These are phyloP conservation scores for Microctonus brassicae DNA, from an alignment of 2,888 invertebrate species.

Conservation along the genomic window DNA sequence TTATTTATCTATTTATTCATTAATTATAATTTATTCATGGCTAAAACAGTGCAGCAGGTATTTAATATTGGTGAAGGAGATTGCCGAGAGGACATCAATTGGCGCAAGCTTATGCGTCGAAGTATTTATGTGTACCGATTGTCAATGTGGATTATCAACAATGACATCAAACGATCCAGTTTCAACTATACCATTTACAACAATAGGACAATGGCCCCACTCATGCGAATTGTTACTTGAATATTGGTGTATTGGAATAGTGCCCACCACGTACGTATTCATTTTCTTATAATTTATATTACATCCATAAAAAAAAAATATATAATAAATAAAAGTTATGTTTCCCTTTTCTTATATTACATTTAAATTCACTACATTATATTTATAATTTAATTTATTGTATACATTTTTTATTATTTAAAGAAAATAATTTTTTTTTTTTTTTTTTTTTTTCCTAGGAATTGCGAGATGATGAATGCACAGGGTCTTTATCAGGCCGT, in stretches of 20 bases:
- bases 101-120: constrained; percentile 79
- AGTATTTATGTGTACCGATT: constrained; percentile 82
- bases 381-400: neutral
- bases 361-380: no score
- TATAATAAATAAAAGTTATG: no score
- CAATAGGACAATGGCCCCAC: constrained; percentile 63
- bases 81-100: constrained; percentile 58
- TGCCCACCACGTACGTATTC: constrained; percentile 72
- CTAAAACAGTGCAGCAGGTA: constrained; percentile 63
- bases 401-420: neutral
- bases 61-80: constrained; percentile 64
- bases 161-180: constrained; percentile 62
- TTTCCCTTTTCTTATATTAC: no score
- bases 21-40: neutral
- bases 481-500: constrained; percentile 92
- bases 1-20: neutral
- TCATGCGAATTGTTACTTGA: constrained; percentile 79
- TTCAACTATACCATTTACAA: constrained; percentile 63
- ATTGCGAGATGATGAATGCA: constrained; percentile 66
- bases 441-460: constrained; percentile 48
- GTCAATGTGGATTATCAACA: constrained; percentile 72
- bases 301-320: no score
- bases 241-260: constrained; percentile 84
- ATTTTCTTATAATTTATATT: no score
- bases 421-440: neutral